phyloP scores from a whole-genome alignment of 2,797 vertebrate genomes.

The Vespertilio murinus region DNA sequence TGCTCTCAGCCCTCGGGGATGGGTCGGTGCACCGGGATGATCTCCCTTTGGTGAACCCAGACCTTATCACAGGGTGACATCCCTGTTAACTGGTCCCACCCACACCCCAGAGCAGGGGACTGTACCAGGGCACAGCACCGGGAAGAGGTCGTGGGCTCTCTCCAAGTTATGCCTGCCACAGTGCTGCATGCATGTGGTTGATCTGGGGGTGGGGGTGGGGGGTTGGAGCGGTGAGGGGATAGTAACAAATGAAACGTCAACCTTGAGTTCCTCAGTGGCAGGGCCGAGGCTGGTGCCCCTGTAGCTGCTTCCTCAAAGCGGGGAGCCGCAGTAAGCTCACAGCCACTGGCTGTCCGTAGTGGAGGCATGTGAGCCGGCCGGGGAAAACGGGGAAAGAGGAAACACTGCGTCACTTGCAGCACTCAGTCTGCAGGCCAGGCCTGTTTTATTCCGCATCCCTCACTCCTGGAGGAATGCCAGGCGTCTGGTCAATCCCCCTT shows the following conservation, averaged over 20 bases:
- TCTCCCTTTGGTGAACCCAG: background rate
- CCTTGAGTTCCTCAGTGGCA: background rate
- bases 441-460: background rate
- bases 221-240: no score
- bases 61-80: background rate
- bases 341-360: background rate
- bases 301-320: background rate
- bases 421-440: background rate
- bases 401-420: background rate
- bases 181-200: background rate
- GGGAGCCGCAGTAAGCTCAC: background rate
- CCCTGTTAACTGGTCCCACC: background rate
- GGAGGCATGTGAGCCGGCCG: background rate
- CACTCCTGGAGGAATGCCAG: background rate
- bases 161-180: no score
- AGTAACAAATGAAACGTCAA: background rate
- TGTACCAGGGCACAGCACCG: background rate
- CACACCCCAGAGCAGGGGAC: background rate
- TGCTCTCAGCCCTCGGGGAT: background rate
- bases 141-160: background rate
- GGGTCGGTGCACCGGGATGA: background rate
- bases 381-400: background rate
- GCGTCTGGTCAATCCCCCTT: background rate
- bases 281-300: fast-evolving
- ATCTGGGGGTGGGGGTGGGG: background rate